Percentiles rank a stretch among this genome's conserved stretches.
These are phyloP conservation scores for Otus sunia DNA, from an alignment of 2,113 vertebrate species.

Conservation along the genomic window DNA sequence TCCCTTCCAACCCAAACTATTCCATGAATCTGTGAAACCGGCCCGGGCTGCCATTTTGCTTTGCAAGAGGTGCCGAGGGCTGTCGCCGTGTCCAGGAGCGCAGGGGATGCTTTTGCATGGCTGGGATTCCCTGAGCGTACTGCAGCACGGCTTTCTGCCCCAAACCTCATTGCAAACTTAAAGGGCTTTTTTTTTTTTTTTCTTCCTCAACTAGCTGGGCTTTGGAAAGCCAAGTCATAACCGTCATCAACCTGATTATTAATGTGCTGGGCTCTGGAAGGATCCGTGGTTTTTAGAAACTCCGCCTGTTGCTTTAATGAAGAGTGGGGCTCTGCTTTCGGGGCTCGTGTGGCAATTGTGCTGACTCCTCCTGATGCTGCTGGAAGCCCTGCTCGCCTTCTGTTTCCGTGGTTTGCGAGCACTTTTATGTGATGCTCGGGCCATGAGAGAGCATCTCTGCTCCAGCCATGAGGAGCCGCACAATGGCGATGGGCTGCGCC, in stretches of 20 bases:
- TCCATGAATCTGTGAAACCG: too few species aligned
- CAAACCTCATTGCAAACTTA: background rate
- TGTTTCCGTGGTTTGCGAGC: background rate
- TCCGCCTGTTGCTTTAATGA: background rate
- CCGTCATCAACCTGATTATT: background rate
- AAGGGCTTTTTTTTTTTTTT: background rate
- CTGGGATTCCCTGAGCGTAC: background rate
- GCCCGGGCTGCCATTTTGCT: background rate
- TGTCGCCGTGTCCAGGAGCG: fast-evolving
- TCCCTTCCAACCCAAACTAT: background rate
- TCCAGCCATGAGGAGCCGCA: background rate
- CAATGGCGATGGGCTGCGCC: background rate
- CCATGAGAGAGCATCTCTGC: background rate
- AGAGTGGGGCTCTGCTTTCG: background rate
- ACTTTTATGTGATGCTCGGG: background rate
- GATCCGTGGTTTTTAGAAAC: background rate
- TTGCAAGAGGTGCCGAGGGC: background rate
- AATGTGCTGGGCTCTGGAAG: background rate
- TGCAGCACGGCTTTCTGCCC: background rate
- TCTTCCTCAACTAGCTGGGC: background rate
- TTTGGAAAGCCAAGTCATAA: background rate
- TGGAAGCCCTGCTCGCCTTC: background rate
- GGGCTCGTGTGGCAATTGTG: background rate
- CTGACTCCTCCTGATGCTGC: background rate
- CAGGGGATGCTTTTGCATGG: background rate